phyloP scores from a whole-genome alignment of 2,797 vertebrate species.

The Myioborus miniatus region DNA sequence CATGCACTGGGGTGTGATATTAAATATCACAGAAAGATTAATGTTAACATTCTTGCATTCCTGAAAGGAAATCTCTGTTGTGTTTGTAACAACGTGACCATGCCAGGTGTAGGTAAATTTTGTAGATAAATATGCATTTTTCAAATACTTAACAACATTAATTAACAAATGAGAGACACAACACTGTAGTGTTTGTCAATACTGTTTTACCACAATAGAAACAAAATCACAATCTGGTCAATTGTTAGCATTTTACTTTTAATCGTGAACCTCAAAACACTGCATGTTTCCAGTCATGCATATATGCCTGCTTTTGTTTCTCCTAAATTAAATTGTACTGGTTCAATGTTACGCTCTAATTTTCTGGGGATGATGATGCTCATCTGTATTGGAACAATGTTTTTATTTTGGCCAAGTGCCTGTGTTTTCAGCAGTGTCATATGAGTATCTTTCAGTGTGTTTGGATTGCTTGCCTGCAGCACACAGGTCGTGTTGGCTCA shows the following conservation, averaged over 20 bases:
- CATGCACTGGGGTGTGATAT: background rate
- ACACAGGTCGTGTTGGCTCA: background rate
- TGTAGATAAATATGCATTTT: background rate
- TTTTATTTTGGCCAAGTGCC: background rate
- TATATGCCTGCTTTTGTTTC: background rate
- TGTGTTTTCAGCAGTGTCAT: background rate
- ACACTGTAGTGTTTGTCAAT: background rate
- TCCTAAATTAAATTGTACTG: background rate
- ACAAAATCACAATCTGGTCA: background rate
- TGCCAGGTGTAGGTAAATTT: background rate
- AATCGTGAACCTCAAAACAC: background rate
- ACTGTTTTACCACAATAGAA: background rate
- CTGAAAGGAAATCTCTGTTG: background rate
- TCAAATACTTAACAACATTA: background rate
- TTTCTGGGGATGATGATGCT: background rate
- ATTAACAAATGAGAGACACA: background rate
- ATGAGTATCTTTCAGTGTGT: background rate
- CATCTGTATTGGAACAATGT: background rate
- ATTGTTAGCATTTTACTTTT: background rate
- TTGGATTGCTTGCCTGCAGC: background rate
- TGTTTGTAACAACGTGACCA: background rate
- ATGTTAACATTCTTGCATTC: conserved; percentile 1
- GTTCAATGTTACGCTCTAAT: background rate
- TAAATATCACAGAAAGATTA: background rate
- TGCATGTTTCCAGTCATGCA: background rate